Base-by-base conservation (phyloP, 2,888 invertebrate species). In the Catonia carolina region DNA sequence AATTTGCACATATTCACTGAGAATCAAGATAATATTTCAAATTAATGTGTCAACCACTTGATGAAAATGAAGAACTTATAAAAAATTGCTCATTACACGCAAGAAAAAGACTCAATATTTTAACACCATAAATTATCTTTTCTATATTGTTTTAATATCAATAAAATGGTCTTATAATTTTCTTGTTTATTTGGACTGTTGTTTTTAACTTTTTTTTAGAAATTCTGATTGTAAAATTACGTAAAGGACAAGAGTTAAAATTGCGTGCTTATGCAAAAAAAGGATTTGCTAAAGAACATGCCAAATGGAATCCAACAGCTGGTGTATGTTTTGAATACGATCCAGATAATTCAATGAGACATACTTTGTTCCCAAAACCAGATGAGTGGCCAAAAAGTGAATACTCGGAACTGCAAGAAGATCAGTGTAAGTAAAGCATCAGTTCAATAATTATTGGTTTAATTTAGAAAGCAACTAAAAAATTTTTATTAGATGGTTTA, bases 361-460 rank as follows among this genome's bases (percentile, higher is more conserved):
- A 99, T 69, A 99, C 98, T 2, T 76, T 95, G 33, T 96, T 80
- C 67, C 96, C 97, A 0, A 96, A 93, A 71, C 96, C 97, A 2
- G 96, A 97, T 68, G 97, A 98, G 73, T 98, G 98, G 97, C 99
- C 97, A 0, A 96, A 95, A 73, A 97, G 96, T 75, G 97, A 98
- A 77, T 94, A 94, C 71, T 86, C 91, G 8, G 93, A 96, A 72
- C 73, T 97, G 14, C 91, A 91, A 62, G 95, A 96, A 67, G 89
- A 91, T 69, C 88, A 90, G 71, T 87, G 86, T 84, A 74, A 75
- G 77, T 71, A 47, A 48, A 33, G 33, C 12, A 33, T 33, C 12
- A 7, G 8, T 33, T 14, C 17, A n/a, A 14, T 23, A 14, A 33
- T 37, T 5, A n/a, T 37, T n/a, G n/a, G n/a, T n/a, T n/a, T n/a